These are phyloP conservation scores for Petrolisthes cinctipes DNA, from an alignment of 2,888 invertebrate species.

Conservation along the genomic window DNA sequence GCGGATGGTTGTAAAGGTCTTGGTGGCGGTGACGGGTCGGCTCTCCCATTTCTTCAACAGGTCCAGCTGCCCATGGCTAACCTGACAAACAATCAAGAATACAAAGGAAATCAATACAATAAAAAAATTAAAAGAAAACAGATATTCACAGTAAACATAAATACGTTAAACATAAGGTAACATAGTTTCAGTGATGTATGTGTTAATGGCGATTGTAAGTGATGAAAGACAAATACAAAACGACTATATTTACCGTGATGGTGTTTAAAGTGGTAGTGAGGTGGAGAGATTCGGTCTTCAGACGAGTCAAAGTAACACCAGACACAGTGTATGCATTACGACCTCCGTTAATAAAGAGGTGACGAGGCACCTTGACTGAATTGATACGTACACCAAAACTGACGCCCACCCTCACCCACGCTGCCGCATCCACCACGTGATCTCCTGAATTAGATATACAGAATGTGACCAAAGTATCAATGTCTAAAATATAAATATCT, in stretches of 20 bases:
- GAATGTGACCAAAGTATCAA: too few species aligned
- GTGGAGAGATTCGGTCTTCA: slow-evolving; percentile 14
- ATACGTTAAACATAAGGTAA: not conserved
- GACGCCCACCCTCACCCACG: not conserved
- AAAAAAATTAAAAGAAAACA: not conserved
- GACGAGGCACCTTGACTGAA: not conserved
- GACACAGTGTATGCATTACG: not conserved
- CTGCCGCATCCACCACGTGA: slow-evolving; percentile 2
- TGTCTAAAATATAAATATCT: too few species aligned
- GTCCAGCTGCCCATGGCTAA: not conserved
- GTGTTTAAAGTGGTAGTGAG: not conserved
- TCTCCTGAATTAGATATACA: not conserved
- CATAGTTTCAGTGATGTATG: not conserved
- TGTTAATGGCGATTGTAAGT: too few species aligned
- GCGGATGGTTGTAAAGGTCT: not conserved
- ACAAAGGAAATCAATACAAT: not conserved
- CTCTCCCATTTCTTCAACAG: not conserved
- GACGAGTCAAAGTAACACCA: slow-evolving; percentile 7
- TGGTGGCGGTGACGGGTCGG: not conserved
- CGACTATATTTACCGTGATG: not conserved
- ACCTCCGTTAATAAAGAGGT: slow-evolving; percentile 13
- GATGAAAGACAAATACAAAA: not conserved
- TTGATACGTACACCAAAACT: slow-evolving; percentile 10
- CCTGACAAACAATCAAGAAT: not conserved
- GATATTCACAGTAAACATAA: not conserved